These are phyloP conservation scores for Chrysochloris asiatica DNA, from an alignment of 2,113 vertebrate species.

Conservation along the genomic window DNA sequence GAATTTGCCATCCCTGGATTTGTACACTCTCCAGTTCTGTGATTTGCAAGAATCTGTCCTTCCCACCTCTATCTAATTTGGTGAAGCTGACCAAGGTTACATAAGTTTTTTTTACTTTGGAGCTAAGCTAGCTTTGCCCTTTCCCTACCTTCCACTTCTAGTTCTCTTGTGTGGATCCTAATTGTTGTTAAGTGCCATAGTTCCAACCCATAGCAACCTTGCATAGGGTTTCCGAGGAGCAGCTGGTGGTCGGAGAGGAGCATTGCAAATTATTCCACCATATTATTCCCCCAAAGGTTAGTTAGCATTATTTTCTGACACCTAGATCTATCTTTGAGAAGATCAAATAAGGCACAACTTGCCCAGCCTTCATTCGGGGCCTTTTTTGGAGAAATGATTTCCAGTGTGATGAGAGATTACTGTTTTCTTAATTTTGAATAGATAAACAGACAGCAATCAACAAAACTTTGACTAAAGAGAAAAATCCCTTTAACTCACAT, in stretches of 20 bases:
- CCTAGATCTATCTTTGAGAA: constrained; percentile 62
- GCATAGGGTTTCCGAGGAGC: too few species aligned
- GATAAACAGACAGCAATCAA: constrained; percentile 85
- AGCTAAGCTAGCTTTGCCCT: background rate
- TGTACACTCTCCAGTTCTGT: background rate
- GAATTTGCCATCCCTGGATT: background rate
- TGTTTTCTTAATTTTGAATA: constrained; percentile 85
- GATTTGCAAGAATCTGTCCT: constrained; percentile 8
- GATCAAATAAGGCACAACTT: constrained; percentile 80
- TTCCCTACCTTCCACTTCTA: background rate
- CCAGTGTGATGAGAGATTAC: constrained; percentile 81
- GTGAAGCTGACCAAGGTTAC: constrained; percentile 23
- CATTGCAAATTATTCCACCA: constrained; percentile 60
- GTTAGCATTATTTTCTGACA: constrained; percentile 67
- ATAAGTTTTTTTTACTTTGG: constrained; percentile 31
- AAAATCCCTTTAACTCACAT: constrained; percentile 86
- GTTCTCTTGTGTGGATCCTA: background rate
- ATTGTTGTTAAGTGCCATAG: too few species aligned
- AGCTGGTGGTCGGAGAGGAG: background rate
- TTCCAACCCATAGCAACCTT: too few species aligned
- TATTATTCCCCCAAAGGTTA: constrained; percentile 67
- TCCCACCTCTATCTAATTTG: constrained; percentile 50
- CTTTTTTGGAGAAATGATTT: constrained; percentile 82
- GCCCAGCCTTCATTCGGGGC: constrained; percentile 80
- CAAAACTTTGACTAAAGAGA: constrained; percentile 83